These are phyloP conservation scores for Mythimna loreyi DNA, from an alignment of 2,888 invertebrate species.

Conservation along the genomic window DNA sequence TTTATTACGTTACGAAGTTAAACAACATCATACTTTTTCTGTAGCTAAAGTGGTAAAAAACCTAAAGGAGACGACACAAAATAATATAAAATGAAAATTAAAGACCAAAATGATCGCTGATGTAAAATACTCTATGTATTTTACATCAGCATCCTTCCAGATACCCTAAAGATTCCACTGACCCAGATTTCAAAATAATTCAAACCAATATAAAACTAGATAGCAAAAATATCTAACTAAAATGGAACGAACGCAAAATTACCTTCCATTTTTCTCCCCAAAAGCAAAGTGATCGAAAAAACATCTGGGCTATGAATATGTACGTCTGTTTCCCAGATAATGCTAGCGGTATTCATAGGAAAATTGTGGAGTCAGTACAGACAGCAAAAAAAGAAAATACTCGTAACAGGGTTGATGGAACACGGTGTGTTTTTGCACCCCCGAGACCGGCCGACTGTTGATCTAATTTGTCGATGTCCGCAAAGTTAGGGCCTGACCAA, in stretches of 20 bases:
- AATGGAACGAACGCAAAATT: conserved; percentile 7
- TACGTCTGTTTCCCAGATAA: conserved; percentile 65
- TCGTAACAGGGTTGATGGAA: conserved; percentile 77
- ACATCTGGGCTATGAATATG: conserved; percentile 37
- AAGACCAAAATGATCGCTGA: neutral
- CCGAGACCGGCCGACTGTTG: conserved; percentile 70
- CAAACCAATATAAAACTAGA: neutral
- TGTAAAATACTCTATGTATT: too few relatives aligned
- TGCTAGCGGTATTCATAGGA: conserved; percentile 66
- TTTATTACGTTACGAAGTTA: conserved; percentile 42
- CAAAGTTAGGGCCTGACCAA: conserved; percentile 49
- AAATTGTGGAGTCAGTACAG: conserved; percentile 68
- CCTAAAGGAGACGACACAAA: conserved; percentile 17
- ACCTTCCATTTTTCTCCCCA: conserved; percentile 7
- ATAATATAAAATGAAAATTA: conserved; percentile 14
- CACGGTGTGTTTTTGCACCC: conserved; percentile 72
- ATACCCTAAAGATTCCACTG: neutral
- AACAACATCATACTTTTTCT: conserved; percentile 29
- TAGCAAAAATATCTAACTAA: neutral
- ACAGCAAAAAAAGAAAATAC: conserved; percentile 77
- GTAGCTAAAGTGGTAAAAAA: conserved; percentile 35
- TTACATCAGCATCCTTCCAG: too few relatives aligned
- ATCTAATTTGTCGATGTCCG: conserved; percentile 76
- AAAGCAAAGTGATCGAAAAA: conserved; percentile 20
- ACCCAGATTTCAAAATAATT: neutral